These are phyloP conservation scores for Conus betulinus DNA, from an alignment of 1,140 invertebrate genomes.

Conservation along the genomic window DNA sequence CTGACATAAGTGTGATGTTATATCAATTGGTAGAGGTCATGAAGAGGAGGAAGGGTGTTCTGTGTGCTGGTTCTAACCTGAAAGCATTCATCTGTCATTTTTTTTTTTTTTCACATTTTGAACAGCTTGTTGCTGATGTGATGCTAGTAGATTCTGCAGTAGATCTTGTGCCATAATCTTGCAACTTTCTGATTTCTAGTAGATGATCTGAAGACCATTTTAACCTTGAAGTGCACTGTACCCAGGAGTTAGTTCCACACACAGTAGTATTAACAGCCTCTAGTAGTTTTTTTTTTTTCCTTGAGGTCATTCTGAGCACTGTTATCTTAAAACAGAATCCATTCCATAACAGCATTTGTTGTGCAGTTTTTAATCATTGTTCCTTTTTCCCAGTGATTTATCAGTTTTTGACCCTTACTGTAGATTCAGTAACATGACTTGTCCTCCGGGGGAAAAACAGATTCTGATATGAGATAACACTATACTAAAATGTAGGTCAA, in stretches of 20 bases:
- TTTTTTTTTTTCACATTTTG: neutral
- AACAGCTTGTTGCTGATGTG: neutral
- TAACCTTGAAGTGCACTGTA: neutral
- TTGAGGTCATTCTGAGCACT: neutral
- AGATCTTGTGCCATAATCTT: conserved; percentile 13
- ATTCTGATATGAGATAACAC: no score
- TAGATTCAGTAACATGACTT: no score
- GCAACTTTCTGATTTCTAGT: neutral
- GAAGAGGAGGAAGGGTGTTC: neutral
- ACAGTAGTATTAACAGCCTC: neutral
- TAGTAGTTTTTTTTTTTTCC: neutral
- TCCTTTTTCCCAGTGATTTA: neutral
- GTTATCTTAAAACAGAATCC: neutral
- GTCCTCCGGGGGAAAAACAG: no score
- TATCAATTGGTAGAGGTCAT: neutral
- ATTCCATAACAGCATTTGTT: neutral
- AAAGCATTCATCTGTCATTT: neutral
- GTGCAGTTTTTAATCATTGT: neutral
- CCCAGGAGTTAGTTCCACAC: neutral
- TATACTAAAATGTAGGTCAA: no score
- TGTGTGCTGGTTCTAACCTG: neutral
- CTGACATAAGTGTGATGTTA: neutral
- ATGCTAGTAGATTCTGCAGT: neutral
- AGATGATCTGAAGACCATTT: neutral
- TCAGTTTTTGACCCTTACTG: no score